Conservation (phyloP, 2,888 invertebrate genomes). For the Girardia tigrina region DNA sequence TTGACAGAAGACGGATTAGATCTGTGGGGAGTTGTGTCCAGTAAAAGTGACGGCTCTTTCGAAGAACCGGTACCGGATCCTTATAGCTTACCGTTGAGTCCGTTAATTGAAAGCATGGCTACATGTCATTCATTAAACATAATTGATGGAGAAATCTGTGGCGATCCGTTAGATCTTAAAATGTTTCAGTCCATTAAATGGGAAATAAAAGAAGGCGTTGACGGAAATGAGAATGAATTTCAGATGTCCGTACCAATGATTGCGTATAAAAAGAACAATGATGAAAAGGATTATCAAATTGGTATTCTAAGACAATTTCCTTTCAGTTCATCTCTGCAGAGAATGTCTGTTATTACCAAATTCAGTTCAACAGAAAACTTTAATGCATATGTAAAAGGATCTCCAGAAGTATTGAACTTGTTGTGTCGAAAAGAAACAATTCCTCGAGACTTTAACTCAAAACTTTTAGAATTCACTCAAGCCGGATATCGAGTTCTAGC, state of each 20-base stretch:
- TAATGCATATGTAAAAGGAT: slow-evolving; percentile 68
- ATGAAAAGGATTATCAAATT: slow-evolving; percentile 47
- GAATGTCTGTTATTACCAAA: slow-evolving; percentile 72
- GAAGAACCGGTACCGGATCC: slow-evolving; percentile 25
- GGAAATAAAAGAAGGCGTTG: slow-evolving; percentile 38
- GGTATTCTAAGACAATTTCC: slow-evolving; percentile 69
- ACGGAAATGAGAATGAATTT: slow-evolving; percentile 7
- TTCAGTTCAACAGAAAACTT: slow-evolving; percentile 63
- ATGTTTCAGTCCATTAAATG: slow-evolving; percentile 52
- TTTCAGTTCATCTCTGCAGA: slow-evolving; percentile 67
- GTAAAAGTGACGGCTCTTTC: slow-evolving; percentile 39
- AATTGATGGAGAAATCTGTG: slow-evolving; percentile 49
- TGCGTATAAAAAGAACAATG: not conserved
- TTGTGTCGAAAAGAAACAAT: slow-evolving; percentile 61
- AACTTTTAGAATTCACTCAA: slow-evolving; percentile 52
- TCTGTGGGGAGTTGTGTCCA: slow-evolving; percentile 46
- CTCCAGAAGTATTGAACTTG: slow-evolving; percentile 75
- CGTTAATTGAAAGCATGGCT: slow-evolving; percentile 49
- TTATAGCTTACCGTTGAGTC: slow-evolving; percentile 21
- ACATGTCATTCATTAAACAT: slow-evolving; percentile 52
- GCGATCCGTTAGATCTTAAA: slow-evolving; percentile 53
- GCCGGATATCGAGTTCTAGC: slow-evolving; percentile 54
- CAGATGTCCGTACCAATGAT: not conserved
- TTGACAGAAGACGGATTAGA: slow-evolving; percentile 51
- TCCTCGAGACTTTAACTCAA: slow-evolving; percentile 51